Base-by-base conservation (phyloP, 2,888 invertebrate genomes). In the Drosophila quinaria region DNA sequence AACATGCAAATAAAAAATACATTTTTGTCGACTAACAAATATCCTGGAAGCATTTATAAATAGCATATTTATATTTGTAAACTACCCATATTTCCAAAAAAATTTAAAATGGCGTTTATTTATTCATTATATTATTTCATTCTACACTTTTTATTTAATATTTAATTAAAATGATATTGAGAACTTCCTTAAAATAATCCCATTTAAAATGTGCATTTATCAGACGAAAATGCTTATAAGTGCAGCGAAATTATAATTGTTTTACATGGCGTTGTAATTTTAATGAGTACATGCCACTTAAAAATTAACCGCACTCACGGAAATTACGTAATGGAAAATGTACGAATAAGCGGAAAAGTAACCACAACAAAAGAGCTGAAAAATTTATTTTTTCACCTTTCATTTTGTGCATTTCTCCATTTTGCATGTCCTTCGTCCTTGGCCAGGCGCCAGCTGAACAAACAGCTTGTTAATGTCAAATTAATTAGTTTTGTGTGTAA, bases 281-380 rank as follows among this genome's bases (percentile, higher is more conserved):
- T 63, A 58, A 73, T 66, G 60, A 42, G 59, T 49, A 47, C 13
- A 56, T 44, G 59, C 44, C 44, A 73, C 78, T 73, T 78, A 69
- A 69, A 63, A 51, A 35, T 37, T 58, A 41, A 67, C 44, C 35
- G 47, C n/a, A 22, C 8, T 62, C 50, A 5, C 54, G 58, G 62
- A 73, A 70, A 74, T 74, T 60, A 22, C 49, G 54, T 52, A 52
- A 58, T 66, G 56, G 5, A 60, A 69, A 66, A 58, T 58, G 42
- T 41, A 62, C 22, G 35, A 35, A 51, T 17, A 31, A 35, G 17
- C 29, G 19, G 29, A 3, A 19, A 17, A 13, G 25, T 62, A 37
- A 31, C 41, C 51, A 39, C 22, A 17, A 25, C 29, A 29, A 31
- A 10, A n/a, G 25, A 49, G 41, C 35, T 41, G 47, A 8, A 61